A percentile compares a stretch with the other conserved stretches of the same genome.
phyloP scores from a whole-genome alignment of 2,113 vertebrate genomes.

The Dolichotis patagonum region DNA sequence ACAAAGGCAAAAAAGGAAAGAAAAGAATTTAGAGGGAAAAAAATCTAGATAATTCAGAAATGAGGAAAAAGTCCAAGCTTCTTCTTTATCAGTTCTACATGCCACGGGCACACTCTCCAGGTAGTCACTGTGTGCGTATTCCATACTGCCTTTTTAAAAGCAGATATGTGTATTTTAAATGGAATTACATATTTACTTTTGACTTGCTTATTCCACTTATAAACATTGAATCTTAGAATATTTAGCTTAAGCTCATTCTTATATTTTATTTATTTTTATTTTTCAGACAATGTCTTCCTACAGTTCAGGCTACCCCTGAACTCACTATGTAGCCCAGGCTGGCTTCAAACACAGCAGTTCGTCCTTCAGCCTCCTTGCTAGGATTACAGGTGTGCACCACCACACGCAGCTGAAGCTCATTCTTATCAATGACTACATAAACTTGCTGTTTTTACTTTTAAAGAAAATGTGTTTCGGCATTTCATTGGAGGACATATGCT shows the following conservation, averaged over 20 bases:
- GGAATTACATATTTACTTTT: constrained; percentile 22
- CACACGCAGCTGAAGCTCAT: not conserved
- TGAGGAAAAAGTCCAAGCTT: not conserved
- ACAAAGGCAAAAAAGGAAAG: too few species aligned
- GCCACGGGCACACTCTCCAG: not conserved
- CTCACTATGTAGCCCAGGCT: not conserved
- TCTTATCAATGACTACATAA: not conserved
- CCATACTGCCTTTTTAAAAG: not conserved
- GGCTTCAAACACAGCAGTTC: not conserved
- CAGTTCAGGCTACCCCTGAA: not conserved
- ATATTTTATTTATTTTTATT: not conserved
- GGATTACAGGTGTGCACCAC: not conserved
- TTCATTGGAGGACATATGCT: not conserved
- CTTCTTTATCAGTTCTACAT: not conserved
- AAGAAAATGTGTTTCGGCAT: constrained; percentile 4
- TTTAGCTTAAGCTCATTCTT: not conserved
- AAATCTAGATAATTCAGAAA: constrained; percentile 21
- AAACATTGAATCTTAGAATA: constrained; percentile 38
- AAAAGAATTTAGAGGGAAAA: too few species aligned
- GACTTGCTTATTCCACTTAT: constrained; percentile 12
- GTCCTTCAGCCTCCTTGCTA: not conserved
- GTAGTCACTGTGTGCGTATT: not conserved
- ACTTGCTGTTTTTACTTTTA: constrained; percentile 55
- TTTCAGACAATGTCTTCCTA: not conserved
- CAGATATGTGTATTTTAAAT: constrained; percentile 35